phyloP scores from a whole-genome alignment of 2,113 vertebrate genomes.

The Aphelocoma coerulescens region DNA sequence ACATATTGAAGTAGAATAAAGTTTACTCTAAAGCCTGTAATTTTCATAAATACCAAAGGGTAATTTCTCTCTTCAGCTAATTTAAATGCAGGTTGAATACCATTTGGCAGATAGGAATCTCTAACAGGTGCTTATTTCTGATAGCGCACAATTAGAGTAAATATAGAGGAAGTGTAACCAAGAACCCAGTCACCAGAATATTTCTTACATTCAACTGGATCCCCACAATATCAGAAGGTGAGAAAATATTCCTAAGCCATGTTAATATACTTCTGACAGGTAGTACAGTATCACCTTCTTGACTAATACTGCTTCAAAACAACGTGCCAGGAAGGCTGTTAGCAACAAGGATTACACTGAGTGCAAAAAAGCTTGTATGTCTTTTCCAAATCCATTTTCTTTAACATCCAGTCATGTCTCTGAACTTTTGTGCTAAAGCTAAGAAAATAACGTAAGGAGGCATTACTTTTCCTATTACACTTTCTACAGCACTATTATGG shows the following conservation, averaged over 20 bases:
- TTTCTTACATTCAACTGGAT: background rate
- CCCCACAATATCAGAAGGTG: background rate
- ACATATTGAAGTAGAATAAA: background rate
- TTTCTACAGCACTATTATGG: conserved; percentile 18
- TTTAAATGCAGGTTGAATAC: background rate
- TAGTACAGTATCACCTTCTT: conserved; percentile 36
- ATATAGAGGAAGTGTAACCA: background rate
- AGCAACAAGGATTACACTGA: conserved; percentile 57
- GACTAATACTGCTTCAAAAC: conserved; percentile 47
- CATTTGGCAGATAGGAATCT: background rate
- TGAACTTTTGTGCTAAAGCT: conserved; percentile 55
- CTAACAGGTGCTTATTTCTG: background rate
- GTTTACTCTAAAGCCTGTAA: background rate
- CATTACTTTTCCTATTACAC: conserved; percentile 57
- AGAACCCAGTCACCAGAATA: background rate
- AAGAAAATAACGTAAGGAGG: conserved; percentile 44
- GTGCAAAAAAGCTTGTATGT: conserved; percentile 8
- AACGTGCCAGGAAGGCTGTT: conserved; percentile 53
- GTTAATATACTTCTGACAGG: conserved; percentile 49
- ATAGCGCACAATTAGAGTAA: background rate
- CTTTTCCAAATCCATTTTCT: conserved; percentile 61
- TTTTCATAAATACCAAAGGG: background rate
- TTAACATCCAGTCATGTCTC: conserved; percentile 41
- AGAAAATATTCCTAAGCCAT: conserved; percentile 36
- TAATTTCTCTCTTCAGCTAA: background rate